Evolutionary conservation across 1,140 invertebrate species (phyloP).

Genomic region (Euura saliciscinereae): DNA sequence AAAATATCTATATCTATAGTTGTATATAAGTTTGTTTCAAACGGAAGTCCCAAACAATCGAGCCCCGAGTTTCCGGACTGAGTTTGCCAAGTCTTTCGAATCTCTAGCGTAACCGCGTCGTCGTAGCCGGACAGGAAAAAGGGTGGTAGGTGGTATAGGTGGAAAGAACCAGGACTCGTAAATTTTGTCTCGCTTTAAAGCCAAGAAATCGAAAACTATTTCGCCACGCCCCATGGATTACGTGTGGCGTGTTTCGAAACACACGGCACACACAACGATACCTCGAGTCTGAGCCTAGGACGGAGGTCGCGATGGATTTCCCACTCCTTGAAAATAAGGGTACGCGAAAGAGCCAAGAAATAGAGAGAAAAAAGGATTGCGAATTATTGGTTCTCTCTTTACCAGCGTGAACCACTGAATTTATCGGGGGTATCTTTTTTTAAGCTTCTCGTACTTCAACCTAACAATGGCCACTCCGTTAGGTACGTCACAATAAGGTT

Average conservation of each 20-base stretch:
- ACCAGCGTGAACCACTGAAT: neutral
- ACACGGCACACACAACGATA: neutral
- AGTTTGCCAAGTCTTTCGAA: neutral
- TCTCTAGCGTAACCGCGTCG: constrained; percentile 7
- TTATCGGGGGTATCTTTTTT: neutral
- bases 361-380: neutral
- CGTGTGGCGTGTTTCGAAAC: constrained; percentile 22
- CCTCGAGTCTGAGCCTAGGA: too few relatives aligned
- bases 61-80: neutral
- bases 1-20: too few relatives aligned
- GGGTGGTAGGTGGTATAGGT: neutral
- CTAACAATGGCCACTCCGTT: too few relatives aligned
- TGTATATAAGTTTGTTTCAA: neutral
- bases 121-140: neutral
- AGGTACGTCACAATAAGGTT: too few relatives aligned
- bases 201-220: constrained; percentile 49
- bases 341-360: neutral
- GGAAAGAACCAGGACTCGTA: constrained; percentile 27
- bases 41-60: neutral
- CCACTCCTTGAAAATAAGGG: neutral
- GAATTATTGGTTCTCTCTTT: neutral
- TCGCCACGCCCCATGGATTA: constrained; percentile 49
- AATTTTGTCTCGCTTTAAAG: constrained; percentile 35
- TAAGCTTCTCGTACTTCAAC: too few relatives aligned
- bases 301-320: neutral